A percentile compares a stretch with the other conserved stretches of the same genome.
These are phyloP conservation scores for Sceloporus tristichus DNA, from an alignment of 2,113 vertebrate genomes.

Conservation along the genomic window DNA sequence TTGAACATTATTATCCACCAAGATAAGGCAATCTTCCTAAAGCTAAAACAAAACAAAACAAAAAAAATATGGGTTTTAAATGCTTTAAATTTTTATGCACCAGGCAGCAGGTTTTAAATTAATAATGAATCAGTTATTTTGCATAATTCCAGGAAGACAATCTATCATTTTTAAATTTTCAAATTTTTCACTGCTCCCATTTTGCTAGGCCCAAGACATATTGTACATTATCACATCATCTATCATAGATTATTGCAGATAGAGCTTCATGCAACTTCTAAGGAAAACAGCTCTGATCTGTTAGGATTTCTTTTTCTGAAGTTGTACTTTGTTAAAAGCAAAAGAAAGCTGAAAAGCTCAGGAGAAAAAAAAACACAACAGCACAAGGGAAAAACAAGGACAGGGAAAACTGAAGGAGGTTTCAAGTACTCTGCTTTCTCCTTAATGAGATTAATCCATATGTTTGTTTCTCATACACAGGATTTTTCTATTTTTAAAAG, in stretches of 20 bases:
- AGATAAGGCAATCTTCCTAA: slow-evolving; percentile 14
- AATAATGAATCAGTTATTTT: slow-evolving; percentile 55
- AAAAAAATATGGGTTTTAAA: slow-evolving; percentile 15
- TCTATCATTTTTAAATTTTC: slow-evolving; percentile 59
- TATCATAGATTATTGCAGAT: slow-evolving; percentile 57
- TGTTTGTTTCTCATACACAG: slow-evolving; percentile 35
- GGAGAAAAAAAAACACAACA: not conserved
- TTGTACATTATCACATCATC: slow-evolving; percentile 56
- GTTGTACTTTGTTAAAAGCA: slow-evolving; percentile 13
- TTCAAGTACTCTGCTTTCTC: slow-evolving; percentile 27
- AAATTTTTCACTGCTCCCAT: slow-evolving; percentile 59
- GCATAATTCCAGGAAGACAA: slow-evolving; percentile 46
- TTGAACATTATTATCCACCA: slow-evolving; percentile 26
- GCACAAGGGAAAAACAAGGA: slow-evolving; percentile 11
- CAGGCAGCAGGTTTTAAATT: slow-evolving; percentile 48
- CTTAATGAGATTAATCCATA: slow-evolving; percentile 54
- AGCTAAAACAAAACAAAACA: slow-evolving; percentile 43
- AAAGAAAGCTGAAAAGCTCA: slow-evolving; percentile 40
- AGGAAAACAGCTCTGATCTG: slow-evolving; percentile 25
- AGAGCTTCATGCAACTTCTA: slow-evolving; percentile 50
- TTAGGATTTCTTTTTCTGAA: not conserved
- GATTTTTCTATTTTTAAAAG: slow-evolving; percentile 30
- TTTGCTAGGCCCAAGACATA: slow-evolving; percentile 59
- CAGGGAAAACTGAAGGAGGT: not conserved
- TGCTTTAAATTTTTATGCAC: slow-evolving; percentile 42